Percentiles rank a stretch among this genome's conserved stretches.
Conservation (phyloP, 1,140 invertebrate species). For the Sipha flava region DNA sequence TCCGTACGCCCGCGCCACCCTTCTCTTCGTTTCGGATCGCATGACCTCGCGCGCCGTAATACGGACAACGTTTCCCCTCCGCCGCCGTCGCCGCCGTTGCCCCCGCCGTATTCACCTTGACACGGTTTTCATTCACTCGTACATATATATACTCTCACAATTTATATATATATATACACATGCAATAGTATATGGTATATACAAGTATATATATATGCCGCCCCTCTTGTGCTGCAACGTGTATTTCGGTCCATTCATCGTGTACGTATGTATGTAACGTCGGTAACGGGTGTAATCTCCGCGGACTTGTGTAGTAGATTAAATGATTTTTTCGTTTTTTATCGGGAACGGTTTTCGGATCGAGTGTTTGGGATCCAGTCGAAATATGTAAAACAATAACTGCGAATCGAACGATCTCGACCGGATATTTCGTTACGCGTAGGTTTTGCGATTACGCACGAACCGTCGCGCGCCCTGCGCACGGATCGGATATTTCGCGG, state of each 20-base stretch:
- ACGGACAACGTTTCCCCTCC: constrained; percentile 24
- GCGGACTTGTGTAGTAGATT: no score
- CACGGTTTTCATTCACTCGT: constrained; percentile 30
- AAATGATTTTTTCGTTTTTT: no score
- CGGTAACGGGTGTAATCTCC: not conserved
- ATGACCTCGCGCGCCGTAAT: constrained; percentile 19
- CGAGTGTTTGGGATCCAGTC: no score
- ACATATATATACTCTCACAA: not conserved
- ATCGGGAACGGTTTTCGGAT: no score
- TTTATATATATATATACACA: not conserved
- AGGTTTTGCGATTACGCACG: no score
- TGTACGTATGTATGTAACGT: not conserved
- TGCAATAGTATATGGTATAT: not conserved
- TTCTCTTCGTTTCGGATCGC: not conserved
- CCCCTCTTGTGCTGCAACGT: not conserved
- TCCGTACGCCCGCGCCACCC: not conserved
- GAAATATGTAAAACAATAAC: no score
- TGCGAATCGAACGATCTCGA: no score
- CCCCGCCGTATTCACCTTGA: constrained; percentile 11
- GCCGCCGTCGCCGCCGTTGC: not conserved
- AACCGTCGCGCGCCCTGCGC: no score
- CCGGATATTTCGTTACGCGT: no score
- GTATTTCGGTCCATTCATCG: constrained; percentile 18
- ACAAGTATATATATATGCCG: not conserved
- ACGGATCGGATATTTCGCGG: no score